A percentile compares a stretch with the other conserved stretches of the same genome.
Evolutionary conservation across 2,113 vertebrate genomes (phyloP).

Genomic region (Rhinogobius similis): DNA sequence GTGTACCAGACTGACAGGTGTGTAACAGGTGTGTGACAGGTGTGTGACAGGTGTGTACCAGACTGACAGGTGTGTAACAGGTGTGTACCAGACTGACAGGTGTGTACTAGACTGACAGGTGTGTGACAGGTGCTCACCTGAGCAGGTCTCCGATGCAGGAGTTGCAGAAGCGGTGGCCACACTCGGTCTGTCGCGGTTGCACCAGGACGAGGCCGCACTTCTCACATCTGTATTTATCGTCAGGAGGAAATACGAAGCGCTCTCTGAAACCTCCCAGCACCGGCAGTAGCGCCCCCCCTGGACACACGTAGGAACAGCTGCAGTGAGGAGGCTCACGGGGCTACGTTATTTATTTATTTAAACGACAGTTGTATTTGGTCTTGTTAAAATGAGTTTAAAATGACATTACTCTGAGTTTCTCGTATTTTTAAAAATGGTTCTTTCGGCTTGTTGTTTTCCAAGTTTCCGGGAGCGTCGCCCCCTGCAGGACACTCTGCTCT

Average conservation of each 20-base stretch:
- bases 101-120: neutral
- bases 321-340: too few species aligned
- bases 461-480: too few species aligned
- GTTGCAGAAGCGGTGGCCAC: conserved; percentile 95
- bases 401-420: too few species aligned
- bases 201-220: conserved; percentile 90
- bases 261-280: conserved; percentile 92
- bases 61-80: neutral
- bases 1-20: too few species aligned
- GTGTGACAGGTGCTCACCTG: conserved; percentile 53
- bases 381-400: too few species aligned
- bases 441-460: too few species aligned
- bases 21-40: neutral
- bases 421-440: too few species aligned
- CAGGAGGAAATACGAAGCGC: conserved; percentile 86
- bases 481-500: too few species aligned
- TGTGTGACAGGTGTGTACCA: neutral
- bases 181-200: conserved; percentile 93
- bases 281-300: conserved; percentile 73
- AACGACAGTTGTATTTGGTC: too few species aligned
- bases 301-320: neutral
- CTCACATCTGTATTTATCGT: conserved; percentile 96
- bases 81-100: conserved; percentile 58
- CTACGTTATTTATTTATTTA: too few species aligned
- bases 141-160: conserved; percentile 85